Base-by-base conservation (phyloP, 2,113 vertebrate genomes). In the Carassius carassius region DNA sequence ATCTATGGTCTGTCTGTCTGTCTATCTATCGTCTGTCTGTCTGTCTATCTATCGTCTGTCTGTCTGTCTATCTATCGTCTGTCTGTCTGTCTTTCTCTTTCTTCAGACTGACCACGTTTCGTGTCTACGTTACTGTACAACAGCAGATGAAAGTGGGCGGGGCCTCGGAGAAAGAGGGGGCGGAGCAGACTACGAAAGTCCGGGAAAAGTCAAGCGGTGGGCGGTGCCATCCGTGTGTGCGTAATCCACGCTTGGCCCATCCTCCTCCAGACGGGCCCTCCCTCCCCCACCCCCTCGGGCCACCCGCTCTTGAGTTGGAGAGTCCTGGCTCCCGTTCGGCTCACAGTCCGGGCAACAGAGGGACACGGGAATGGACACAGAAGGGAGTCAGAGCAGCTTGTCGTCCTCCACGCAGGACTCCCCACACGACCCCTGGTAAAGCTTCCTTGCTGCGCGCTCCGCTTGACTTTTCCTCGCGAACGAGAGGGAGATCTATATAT, bases 351-450 rank as follows among this genome's bases (percentile, higher is more conserved):
- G 80, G 80, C 29, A 93, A 92, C 89, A 93, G 93, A 92, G 94
- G 93, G 95, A 95, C 95, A 82, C 65, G 6, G 85, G 95, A 94
- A 97, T 97, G 96, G 97, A 98, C 91, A 96, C 97, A 92, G 97
- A 97, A 95, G 96, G 95, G 96, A 96, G 96, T 95, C 97, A 96
- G 94, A 96, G 94, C 94, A 97, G 96, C 96, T 95, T 96, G 95
- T 96, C 96, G 94, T 95, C 96, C 93, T 95, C 96, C 80, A 49
- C 49, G 67, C 80, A 82, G 94, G 96, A 97, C 96, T 97, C 97
- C 91, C 96, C 96, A 92, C 97, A 97, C 95, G 97, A 97, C 91
- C 97, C 97, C 92, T 97, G 97, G 97, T 98, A 97, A 94, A 49
- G 80, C 85, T 32, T 76, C 63, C 41, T 72, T 74, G 70, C 72